Conservation (phyloP, 2,888 invertebrate species). For the Heliconius ethilla region DNA sequence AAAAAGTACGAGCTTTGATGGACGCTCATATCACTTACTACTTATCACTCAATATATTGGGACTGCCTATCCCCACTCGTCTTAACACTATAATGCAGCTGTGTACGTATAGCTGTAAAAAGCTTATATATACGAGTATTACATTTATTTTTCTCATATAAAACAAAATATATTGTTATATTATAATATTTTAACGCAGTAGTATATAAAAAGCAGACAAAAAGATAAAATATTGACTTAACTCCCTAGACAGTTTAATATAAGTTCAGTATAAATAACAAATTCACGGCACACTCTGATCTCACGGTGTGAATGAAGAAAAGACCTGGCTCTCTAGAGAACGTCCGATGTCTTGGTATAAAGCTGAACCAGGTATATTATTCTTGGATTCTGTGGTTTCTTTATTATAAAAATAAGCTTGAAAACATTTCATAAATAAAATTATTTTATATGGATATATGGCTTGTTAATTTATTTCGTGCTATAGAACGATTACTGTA, state of each 20-base stretch:
- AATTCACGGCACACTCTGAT: constrained; percentile 29
- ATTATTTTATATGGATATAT: background rate
- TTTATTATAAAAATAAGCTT: background rate
- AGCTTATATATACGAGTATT: no score
- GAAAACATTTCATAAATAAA: background rate
- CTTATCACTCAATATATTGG: no score
- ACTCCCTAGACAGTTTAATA: constrained; percentile 30
- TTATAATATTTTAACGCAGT: background rate
- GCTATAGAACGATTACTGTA: background rate
- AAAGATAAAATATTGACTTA: constrained; percentile 31
- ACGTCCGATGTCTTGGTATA: constrained; percentile 28
- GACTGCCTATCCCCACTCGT: no score
- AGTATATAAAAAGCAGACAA: constrained; percentile 14
- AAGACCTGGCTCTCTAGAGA: constrained; percentile 22
- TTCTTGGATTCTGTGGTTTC: constrained; percentile 6
- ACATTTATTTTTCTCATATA: background rate
- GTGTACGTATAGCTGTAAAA: no score
- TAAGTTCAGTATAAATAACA: constrained; percentile 31
- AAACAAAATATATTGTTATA: background rate
- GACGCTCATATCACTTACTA: no score
- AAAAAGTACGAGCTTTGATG: no score
- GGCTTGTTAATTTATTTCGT: background rate
- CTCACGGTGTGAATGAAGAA: constrained; percentile 31
- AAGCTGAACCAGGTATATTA: constrained; percentile 31
- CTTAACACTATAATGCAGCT: no score